Evolutionary conservation across 2,888 invertebrate species (phyloP).

Genomic region (Scelioninae gen. 1): DNA sequence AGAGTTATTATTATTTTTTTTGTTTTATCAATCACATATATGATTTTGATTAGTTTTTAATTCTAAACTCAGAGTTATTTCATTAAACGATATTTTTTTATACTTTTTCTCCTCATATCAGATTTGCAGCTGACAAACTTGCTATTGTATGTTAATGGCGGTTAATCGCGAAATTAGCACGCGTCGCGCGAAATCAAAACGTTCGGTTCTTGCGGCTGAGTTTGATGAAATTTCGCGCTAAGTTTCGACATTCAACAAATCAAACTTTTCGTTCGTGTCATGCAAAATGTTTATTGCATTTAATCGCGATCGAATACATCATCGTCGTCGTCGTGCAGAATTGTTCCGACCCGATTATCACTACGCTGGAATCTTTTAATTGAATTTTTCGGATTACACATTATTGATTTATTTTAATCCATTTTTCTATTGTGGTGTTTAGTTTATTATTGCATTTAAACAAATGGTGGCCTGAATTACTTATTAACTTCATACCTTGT

Average conservation of each 20-base stretch:
- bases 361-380: conserved; percentile 35
- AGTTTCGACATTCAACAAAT: conserved; percentile 6
- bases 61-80: too few species aligned
- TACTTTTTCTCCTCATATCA: background rate
- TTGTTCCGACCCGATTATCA: conserved; percentile 25
- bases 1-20: too few species aligned
- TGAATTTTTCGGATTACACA: conserved; percentile 29
- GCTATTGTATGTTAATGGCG: conserved; percentile 17
- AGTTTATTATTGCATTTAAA: conserved; percentile 7
- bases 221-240: conserved; percentile 20
- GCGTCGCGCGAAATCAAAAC: background rate
- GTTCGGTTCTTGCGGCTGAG: background rate
- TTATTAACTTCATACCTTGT: too few species aligned
- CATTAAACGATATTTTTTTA: too few species aligned
- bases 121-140: background rate
- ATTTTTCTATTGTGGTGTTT: background rate
- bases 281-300: conserved; percentile 32
- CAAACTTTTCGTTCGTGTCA: conserved; percentile 22
- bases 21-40: too few species aligned
- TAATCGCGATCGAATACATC: conserved; percentile 11
- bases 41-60: too few species aligned
- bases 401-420: conserved; percentile 37
- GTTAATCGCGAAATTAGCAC: conserved; percentile 33
- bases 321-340: conserved; percentile 6
- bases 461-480: background rate